phyloP scores from a whole-genome alignment of 2,113 vertebrate genomes.

The Otis tarda region DNA sequence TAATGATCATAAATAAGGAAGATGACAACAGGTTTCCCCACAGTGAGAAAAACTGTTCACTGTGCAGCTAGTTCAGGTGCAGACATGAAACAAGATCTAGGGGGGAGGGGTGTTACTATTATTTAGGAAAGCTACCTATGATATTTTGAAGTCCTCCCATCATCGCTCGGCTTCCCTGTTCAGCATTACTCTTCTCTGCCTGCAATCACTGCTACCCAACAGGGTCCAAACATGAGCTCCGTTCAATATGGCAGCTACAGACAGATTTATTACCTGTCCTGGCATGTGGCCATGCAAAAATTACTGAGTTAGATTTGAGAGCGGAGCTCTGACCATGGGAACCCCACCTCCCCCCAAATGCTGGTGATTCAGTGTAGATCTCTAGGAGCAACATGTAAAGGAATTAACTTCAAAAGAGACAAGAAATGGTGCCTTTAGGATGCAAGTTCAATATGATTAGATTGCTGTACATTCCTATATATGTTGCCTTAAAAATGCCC shows the following conservation, averaged over 20 bases:
- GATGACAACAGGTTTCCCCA: neutral
- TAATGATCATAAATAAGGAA: neutral
- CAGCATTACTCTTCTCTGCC: neutral
- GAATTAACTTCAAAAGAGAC: neutral
- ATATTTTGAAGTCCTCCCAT: neutral
- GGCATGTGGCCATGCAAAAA: neutral
- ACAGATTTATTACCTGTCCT: neutral
- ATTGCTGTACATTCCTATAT: neutral
- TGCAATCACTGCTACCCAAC: rapidly evolving
- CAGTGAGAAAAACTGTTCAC: neutral
- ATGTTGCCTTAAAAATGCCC: neutral
- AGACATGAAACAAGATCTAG: neutral
- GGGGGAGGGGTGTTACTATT: neutral
- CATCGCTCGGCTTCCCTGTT: neutral
- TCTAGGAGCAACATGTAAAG: neutral
- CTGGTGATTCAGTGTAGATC: neutral
- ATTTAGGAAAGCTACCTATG: neutral
- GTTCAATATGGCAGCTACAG: neutral
- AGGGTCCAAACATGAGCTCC: neutral
- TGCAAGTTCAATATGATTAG: neutral
- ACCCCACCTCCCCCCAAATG: neutral
- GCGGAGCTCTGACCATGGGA: neutral
- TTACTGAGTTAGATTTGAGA: neutral
- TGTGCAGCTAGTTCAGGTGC: neutral
- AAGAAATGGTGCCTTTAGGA: neutral